These are phyloP conservation scores for Drosophila imparisetae DNA, from an alignment of 2,888 invertebrate genomes.

Conservation along the genomic window DNA sequence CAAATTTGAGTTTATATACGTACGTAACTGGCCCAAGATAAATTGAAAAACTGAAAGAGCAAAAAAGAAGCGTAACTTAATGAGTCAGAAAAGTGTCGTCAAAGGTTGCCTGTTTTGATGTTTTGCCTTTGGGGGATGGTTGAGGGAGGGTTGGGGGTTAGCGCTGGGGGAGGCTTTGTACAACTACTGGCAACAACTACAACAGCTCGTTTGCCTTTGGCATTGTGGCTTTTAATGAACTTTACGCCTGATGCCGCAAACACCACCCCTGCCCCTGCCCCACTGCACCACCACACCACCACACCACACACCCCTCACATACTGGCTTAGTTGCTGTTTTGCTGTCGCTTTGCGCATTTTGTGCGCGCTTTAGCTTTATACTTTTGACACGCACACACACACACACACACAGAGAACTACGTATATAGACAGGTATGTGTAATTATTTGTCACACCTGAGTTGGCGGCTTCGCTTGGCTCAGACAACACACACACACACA, in stretches of 20 bases:
- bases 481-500: constrained; percentile 37
- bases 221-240: constrained; percentile 76
- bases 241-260: constrained; percentile 56
- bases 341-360: constrained; percentile 66
- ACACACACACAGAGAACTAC: not conserved
- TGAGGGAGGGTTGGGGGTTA: not conserved
- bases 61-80: constrained; percentile 42
- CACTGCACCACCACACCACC: not conserved
- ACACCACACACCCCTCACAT: not conserved
- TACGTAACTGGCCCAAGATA: constrained; percentile 2
- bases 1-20: not conserved
- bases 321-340: constrained; percentile 23
- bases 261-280: not conserved
- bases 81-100: constrained; percentile 74
- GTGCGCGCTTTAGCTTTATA: constrained; percentile 62
- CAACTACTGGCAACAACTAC: constrained; percentile 13
- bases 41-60: constrained; percentile 10
- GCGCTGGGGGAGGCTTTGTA: constrained; percentile 9
- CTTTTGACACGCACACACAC: constrained; percentile 57
- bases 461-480: constrained; percentile 65
- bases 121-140: not conserved
- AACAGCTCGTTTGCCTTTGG: constrained; percentile 48
- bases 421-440: constrained; percentile 71
- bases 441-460: constrained; percentile 84
- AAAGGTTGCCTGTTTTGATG: constrained; percentile 26